Percentiles rank a stretch among this genome's conserved stretches.
Evolutionary conservation across 2,888 invertebrate genomes (phyloP).

Genomic region (Agrypnus murinus): DNA sequence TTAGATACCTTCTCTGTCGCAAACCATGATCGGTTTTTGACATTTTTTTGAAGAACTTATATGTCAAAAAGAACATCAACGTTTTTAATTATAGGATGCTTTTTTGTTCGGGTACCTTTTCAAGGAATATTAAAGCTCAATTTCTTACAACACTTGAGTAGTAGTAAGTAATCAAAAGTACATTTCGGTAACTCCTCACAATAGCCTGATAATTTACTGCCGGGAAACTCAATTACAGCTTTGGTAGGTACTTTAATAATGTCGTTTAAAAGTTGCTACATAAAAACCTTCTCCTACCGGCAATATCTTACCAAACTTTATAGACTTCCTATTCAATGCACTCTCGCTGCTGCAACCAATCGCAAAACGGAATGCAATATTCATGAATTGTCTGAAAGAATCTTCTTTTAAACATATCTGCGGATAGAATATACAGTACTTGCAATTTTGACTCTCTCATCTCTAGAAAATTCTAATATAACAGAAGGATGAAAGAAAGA

Average conservation of each 20-base stretch:
- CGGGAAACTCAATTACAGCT: slow-evolving; percentile 27
- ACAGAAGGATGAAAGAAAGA: not conserved
- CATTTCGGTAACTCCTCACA: slow-evolving; percentile 24
- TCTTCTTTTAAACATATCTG: not conserved
- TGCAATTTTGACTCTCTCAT: not conserved
- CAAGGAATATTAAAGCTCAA: no score
- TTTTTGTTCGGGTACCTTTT: no score
- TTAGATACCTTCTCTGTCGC: slow-evolving; percentile 35
- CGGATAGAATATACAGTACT: not conserved
- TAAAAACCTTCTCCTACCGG: slow-evolving; percentile 22
- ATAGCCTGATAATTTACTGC: slow-evolving; percentile 10
- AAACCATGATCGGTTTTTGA: no score
- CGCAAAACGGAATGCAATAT: slow-evolving; percentile 29
- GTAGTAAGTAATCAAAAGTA: slow-evolving; percentile 23
- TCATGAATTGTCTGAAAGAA: slow-evolving; percentile 9
- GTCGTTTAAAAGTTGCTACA: slow-evolving; percentile 39
- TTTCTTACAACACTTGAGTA: slow-evolving; percentile 2
- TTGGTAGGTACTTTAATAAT: slow-evolving; percentile 38
- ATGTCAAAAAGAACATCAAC: not conserved
- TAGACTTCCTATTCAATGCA: slow-evolving; percentile 37
- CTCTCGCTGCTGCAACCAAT: slow-evolving; percentile 26
- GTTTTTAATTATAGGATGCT: no score
- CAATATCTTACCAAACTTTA: slow-evolving; percentile 36
- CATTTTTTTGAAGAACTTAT: not conserved
- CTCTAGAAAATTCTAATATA: not conserved